phyloP scores from a whole-genome alignment of 2,113 vertebrate genomes.

The Emydocephalus ijimae region DNA sequence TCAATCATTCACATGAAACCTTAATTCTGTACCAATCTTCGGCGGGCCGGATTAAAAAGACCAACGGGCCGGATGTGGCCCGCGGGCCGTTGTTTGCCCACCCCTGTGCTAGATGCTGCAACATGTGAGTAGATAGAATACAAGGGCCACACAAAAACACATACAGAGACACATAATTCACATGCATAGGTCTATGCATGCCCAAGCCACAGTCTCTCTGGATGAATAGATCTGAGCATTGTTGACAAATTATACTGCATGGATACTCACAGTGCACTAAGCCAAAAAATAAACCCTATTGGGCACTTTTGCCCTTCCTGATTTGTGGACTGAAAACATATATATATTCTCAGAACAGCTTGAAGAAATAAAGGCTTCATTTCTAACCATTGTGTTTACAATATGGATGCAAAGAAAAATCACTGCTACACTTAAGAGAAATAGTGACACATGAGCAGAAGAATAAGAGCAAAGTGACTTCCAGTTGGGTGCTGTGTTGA shows the following conservation, averaged over 20 bases:
- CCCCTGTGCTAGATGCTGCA: no score
- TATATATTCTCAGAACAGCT: not conserved
- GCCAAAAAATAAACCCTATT: not conserved
- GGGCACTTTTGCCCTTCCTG: not conserved
- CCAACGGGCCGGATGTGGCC: no score
- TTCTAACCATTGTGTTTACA: not conserved
- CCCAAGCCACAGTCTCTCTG: not conserved
- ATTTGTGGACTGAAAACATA: not conserved
- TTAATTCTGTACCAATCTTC: no score
- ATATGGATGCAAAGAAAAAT: not conserved
- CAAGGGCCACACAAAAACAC: not conserved
- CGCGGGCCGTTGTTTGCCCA: no score
- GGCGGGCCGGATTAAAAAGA: no score
- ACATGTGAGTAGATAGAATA: not conserved
- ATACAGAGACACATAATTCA: not conserved
- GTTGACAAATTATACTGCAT: not conserved
- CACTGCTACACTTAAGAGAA: not conserved
- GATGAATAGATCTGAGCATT: not conserved
- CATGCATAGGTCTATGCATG: not conserved
- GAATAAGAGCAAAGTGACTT: no score
- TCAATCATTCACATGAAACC: no score
- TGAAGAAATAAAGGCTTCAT: not conserved
- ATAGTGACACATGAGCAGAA: not conserved
- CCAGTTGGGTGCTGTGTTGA: no score
- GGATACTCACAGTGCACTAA: not conserved